Conservation (phyloP, 2,888 invertebrate genomes). For the Pammene fasciana region DNA sequence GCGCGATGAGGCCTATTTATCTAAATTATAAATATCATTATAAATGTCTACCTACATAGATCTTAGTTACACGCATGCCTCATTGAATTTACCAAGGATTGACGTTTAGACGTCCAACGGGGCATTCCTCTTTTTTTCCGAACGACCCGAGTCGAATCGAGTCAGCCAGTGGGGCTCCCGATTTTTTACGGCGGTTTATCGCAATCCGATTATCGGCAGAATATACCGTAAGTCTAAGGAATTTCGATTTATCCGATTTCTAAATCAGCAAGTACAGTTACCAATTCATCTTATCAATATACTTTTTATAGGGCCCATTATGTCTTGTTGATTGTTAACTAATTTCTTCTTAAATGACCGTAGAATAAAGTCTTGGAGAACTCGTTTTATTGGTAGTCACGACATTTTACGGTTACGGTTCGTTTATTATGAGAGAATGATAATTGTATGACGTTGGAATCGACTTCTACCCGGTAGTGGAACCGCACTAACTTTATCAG, state of each 20-base stretch:
- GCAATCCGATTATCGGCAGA: slow-evolving; percentile 74
- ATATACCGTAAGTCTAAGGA: slow-evolving; percentile 70
- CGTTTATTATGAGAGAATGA: slow-evolving; percentile 3
- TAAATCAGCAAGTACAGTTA: slow-evolving; percentile 53
- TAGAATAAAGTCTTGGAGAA: slow-evolving; percentile 38
- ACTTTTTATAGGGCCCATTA: slow-evolving; percentile 44
- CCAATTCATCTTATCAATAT: slow-evolving; percentile 52
- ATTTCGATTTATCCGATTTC: slow-evolving; percentile 68
- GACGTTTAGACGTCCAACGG: not conserved
- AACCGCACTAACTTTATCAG: slow-evolving; percentile 17
- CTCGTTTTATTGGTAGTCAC: slow-evolving; percentile 45
- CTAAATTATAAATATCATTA: no score
- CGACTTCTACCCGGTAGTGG: slow-evolving; percentile 12
- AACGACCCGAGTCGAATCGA: slow-evolving; percentile 58
- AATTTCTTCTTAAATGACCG: slow-evolving; percentile 37
- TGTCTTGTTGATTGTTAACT: slow-evolving; percentile 36
- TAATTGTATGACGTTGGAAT: slow-evolving; percentile 3
- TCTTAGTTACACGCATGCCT: no score
- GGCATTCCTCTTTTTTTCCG: slow-evolving; percentile 59
- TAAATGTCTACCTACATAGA: no score
- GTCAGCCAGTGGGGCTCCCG: slow-evolving; percentile 57
- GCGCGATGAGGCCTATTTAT: no score
- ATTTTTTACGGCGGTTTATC: slow-evolving; percentile 68
- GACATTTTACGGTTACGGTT: slow-evolving; percentile 36
- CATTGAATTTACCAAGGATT: not conserved